These are phyloP conservation scores for Carapus acus DNA, from an alignment of 2,797 vertebrate species.

Conservation along the genomic window DNA sequence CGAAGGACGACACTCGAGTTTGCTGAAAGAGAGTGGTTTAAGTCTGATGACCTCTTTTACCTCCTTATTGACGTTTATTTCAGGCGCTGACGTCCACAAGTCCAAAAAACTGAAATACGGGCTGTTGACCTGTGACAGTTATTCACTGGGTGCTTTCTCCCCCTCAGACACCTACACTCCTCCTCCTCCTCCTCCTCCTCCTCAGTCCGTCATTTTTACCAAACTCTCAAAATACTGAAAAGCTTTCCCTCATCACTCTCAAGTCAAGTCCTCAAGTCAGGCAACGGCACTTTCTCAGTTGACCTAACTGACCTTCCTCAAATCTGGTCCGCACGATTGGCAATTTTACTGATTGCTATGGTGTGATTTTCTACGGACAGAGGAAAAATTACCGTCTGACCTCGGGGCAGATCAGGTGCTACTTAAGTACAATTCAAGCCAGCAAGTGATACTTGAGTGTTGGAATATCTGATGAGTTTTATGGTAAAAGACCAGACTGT, in stretches of 20 bases:
- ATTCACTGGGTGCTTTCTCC: slow-evolving; percentile 27
- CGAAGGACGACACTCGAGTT: slow-evolving; percentile 40
- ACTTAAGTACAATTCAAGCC: slow-evolving; percentile 33
- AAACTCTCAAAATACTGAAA: slow-evolving; percentile 17
- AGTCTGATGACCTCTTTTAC: slow-evolving; percentile 54
- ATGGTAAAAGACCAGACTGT: no score
- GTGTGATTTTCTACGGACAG: slow-evolving; percentile 49
- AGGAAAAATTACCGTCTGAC: slow-evolving; percentile 50
- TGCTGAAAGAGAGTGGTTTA: slow-evolving; percentile 41
- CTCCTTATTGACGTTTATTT: slow-evolving; percentile 49
- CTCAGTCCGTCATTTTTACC: slow-evolving; percentile 26
- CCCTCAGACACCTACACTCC: slow-evolving; percentile 14
- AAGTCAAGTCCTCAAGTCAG: slow-evolving; percentile 30
- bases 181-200: slow-evolving; percentile 10
- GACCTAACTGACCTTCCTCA: slow-evolving; percentile 49
- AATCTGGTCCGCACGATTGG: slow-evolving; percentile 55
- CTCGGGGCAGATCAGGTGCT: slow-evolving; percentile 37
- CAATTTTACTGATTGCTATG: slow-evolving; percentile 59
- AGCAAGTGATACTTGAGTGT: no score
- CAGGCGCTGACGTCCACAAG: slow-evolving; percentile 29
- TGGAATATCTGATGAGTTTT: no score
- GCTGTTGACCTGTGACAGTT: slow-evolving; percentile 34
- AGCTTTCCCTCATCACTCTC: slow-evolving; percentile 22
- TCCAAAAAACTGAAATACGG: slow-evolving; percentile 35
- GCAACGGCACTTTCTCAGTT: slow-evolving; percentile 29